These are phyloP conservation scores for Bombus soroeensis DNA, from an alignment of 1,140 invertebrate species.

Conservation along the genomic window DNA sequence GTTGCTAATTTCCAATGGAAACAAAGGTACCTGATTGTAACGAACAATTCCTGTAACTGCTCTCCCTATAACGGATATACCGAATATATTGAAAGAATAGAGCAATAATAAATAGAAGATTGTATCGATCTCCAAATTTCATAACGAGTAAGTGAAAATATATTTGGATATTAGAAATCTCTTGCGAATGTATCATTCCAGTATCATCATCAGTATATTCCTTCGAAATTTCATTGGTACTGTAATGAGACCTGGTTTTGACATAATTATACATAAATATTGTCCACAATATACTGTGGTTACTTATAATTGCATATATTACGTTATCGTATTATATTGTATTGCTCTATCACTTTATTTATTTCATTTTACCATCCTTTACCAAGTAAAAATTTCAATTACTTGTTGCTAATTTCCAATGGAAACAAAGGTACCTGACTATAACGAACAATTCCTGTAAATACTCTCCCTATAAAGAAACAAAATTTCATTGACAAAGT, in stretches of 20 bases:
- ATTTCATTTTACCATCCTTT: neutral
- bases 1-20: neutral
- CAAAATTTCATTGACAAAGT: neutral
- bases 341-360: neutral
- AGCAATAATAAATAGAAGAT: neutral
- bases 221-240: neutral
- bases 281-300: too few relatives aligned
- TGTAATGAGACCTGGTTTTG: too few relatives aligned
- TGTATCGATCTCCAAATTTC: neutral
- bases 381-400: neutral
- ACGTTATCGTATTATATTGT: too few relatives aligned
- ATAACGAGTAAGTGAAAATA: too few relatives aligned
- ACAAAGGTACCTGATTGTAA: too few relatives aligned
- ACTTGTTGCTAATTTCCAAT: neutral
- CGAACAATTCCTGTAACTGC: neutral
- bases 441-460: neutral
- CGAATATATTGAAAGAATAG: neutral
- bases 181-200: neutral
- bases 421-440: too few relatives aligned
- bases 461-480: fast-evolving
- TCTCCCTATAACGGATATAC: neutral
- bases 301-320: too few relatives aligned
- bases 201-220: neutral
- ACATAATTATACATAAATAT: too few relatives aligned
- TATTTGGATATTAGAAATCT: neutral